Evolutionary conservation across 2,113 vertebrate species (phyloP).

Genomic region (Trematocara variabile): DNA sequence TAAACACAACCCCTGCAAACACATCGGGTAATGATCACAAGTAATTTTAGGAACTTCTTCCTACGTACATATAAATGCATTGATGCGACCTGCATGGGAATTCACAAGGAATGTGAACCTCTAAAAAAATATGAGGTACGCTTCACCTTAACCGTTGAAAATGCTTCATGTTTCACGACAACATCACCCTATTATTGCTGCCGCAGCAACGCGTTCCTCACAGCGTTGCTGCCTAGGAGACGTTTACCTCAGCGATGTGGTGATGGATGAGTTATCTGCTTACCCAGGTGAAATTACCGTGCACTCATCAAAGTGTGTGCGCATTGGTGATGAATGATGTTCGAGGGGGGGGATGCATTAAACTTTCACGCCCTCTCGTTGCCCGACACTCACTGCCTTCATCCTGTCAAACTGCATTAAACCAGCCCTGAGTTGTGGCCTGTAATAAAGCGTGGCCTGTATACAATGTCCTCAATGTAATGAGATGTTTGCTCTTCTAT

Average conservation of each 20-base stretch:
- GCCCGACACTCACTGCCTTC: background rate
- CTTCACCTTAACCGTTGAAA: background rate
- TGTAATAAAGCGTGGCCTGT: conserved; percentile 45
- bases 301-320: conserved; percentile 12
- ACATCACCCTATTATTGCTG: conserved; percentile 12
- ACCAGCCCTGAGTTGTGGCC: conserved; percentile 30
- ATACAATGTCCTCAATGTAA: conserved; percentile 33
- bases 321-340: conserved; percentile 15
- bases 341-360: conserved; percentile 38
- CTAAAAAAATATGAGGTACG: background rate
- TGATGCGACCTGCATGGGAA: background rate
- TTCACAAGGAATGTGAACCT: background rate
- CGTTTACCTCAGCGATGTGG: conserved; percentile 14
- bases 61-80: background rate
- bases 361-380: conserved; percentile 54
- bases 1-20: conserved; percentile 32
- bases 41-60: background rate
- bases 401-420: conserved; percentile 16
- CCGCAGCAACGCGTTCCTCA: background rate
- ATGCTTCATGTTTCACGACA: background rate
- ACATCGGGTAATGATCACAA: background rate
- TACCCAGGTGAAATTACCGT: conserved; percentile 61
- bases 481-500: conserved; percentile 43
- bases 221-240: conserved; percentile 36
- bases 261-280: conserved; percentile 58